Conservation (phyloP, 2,888 invertebrate genomes). For the Athalia circularis region DNA sequence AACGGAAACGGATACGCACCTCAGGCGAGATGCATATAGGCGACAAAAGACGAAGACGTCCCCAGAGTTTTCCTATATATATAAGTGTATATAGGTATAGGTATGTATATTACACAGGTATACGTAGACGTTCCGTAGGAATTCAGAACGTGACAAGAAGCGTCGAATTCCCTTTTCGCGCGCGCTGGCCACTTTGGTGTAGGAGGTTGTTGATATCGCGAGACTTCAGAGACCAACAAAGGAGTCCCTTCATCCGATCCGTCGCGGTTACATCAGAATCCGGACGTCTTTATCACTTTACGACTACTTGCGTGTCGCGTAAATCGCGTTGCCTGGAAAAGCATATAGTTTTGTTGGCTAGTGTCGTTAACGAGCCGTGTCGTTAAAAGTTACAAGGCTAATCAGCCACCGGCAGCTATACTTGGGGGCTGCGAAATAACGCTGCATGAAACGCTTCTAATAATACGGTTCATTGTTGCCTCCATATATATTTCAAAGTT, state of each 20-base stretch:
- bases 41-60: neutral
- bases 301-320: constrained; percentile 49
- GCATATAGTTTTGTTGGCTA: too few relatives aligned
- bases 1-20: neutral
- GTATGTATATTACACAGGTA: too few relatives aligned
- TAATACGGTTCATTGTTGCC: too few relatives aligned
- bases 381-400: neutral
- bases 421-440: too few relatives aligned
- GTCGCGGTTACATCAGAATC: constrained; percentile 13
- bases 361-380: neutral
- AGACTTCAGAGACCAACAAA: constrained; percentile 6
- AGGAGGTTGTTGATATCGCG: too few relatives aligned
- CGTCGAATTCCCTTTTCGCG: neutral
- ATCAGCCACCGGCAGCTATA: too few relatives aligned
- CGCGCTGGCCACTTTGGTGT: neutral
- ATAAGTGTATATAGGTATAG: too few relatives aligned
- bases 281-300: constrained; percentile 68
- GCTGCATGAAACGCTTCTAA: too few relatives aligned
- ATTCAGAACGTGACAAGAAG: constrained; percentile 1
- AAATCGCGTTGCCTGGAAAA: neutral
- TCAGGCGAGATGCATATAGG: neutral
- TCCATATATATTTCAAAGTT: too few relatives aligned
- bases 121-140: constrained; percentile 22
- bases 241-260: constrained; percentile 23
- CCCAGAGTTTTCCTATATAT: neutral